Percentiles rank a stretch among this genome's conserved stretches.
These are phyloP conservation scores for Eurytemora carolleeae DNA, from an alignment of 1,140 invertebrate species.

Conservation along the genomic window DNA sequence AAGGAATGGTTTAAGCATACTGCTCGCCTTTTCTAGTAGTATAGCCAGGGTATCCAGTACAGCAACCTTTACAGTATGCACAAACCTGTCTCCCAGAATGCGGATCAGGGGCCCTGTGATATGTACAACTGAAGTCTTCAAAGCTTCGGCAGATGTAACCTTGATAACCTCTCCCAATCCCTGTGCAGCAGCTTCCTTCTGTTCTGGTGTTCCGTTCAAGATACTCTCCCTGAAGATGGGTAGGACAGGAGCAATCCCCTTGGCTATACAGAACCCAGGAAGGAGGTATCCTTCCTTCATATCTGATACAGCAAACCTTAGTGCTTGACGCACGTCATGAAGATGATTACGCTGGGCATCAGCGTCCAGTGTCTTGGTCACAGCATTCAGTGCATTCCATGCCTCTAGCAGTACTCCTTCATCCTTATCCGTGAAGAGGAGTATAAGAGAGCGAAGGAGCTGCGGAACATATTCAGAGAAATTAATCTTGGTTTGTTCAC, in stretches of 20 bases:
- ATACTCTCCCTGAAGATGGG: slow-evolving; percentile 90
- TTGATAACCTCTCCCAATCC: slow-evolving; percentile 79
- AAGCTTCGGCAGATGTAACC: slow-evolving; percentile 54
- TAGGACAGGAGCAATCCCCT: slow-evolving; percentile 79
- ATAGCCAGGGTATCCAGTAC: slow-evolving; percentile 81
- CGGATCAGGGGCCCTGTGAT: slow-evolving; percentile 93
- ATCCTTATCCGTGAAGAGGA: slow-evolving; percentile 59
- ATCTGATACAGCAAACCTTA: slow-evolving; percentile 69
- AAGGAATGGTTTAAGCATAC: slow-evolving; percentile 87
- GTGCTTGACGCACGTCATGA: slow-evolving; percentile 67
- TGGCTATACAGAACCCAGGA: slow-evolving; percentile 85
- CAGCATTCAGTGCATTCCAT: slow-evolving; percentile 72
- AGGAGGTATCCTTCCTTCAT: slow-evolving; percentile 49
- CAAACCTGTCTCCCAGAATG: slow-evolving; percentile 87
- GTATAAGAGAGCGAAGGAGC: slow-evolving; percentile 62
- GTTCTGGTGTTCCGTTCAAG: slow-evolving; percentile 73
- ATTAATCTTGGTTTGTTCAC: slow-evolving; percentile 62
- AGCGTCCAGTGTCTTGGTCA: slow-evolving; percentile 65
- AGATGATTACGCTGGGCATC: slow-evolving; percentile 63
- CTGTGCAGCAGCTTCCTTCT: slow-evolving; percentile 84
- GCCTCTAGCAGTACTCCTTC: slow-evolving; percentile 57
- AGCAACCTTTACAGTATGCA: slow-evolving; percentile 77
- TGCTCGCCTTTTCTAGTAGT: slow-evolving; percentile 71
- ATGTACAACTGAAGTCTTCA: slow-evolving; percentile 84
- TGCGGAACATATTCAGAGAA: slow-evolving; percentile 68